Evolutionary conservation across 2,888 invertebrate genomes (phyloP), one percentile per base, ranked within the genome.

Genomic region (Lissocephala sabroskyi): DNA sequence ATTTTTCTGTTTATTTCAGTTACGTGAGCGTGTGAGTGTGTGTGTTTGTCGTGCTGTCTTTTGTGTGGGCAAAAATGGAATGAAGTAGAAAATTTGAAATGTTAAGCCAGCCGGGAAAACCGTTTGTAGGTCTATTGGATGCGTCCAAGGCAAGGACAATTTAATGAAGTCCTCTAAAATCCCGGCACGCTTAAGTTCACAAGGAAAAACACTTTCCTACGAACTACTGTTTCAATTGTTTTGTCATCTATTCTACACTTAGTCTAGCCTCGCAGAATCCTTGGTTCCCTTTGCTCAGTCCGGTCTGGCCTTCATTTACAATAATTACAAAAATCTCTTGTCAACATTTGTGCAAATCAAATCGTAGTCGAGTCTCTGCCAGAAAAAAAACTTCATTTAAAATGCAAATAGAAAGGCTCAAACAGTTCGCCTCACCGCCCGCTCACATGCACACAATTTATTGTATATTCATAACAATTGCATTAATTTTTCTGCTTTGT

Each of bases 391-490:
- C 57, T 57, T 67, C 46, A 64, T 67, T 57, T 64, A 61, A 59
- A 66, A 64, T 64, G 64, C 65, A 68, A 65, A 65, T 65, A 65
- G 64, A 26, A 45, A 41, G 13, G 13, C 19, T 35, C 32, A 19
- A 39, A 23, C 14, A 11, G 29, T 23, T 23, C 23, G 23, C 7
- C 23, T 23, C 23, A 5, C 26, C 30, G 5, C 30, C 10, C 30
- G 9, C 5, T 7, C 35, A 35, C 10, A 16, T 16, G 13, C 16
- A 35, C 35, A 16, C 9, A 13, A 32, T 10, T 32, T 32, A 30
- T 46, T 52, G 52, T 62, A 58, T 62, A 62, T 66, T 61, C 62
- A 68, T 65, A 68, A 65, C 65, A 65, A 65, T 65, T 65, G 52
- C 53, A 68, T 65, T 68, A 65, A 65, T 65, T 65, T 65, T 64